Base-by-base conservation (phyloP, 1,140 invertebrate genomes). In the Reticulitermes speratus region DNA sequence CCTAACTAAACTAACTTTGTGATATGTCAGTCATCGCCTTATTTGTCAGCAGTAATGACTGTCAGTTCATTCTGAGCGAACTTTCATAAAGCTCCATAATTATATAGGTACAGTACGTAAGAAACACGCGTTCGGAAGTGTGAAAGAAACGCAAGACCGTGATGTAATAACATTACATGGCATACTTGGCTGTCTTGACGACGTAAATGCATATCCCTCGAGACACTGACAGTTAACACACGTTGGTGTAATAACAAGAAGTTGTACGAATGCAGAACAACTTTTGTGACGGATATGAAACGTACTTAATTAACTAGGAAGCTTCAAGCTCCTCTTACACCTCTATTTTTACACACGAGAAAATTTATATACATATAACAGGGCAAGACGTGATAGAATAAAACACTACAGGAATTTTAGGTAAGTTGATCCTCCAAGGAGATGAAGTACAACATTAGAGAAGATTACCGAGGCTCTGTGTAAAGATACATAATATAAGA, bases 391-490 rank as follows among this genome's bases (percentile, higher is more conserved):
- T 75, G 65, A 75, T 75, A 75, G 30, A 75, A 75, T 75, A 75
- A 75, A 75, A 75, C 65, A 75, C 65, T 75, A 30, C 65, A 75
- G 65, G 65, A 75, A 75, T 75, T 75, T 75, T 75, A 75, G 65
- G 65, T 75, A 75, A 75, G 65, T 30, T 75, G 65, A 75, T 30
- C 25, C 65, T 75, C 65, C 65, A 75, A n/a, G 65, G 65, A 75
- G 65, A 65, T 75, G 65, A 75, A 75, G 65, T 75, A 75, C n/a
- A 75, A 75, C 65, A 75, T 75, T 75, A 75, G 65, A 75, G 65
- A 75, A 75, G 65, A 75, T 75, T 75, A 75, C 65, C n/a, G 65
- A 30, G n/a, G 65, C 25, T 25, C 65, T 75, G 65, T 75, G 65
- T 75, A 75, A 75, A 75, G 65, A 75, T 75, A 75, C 65, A 75